Conservation (phyloP, 2,113 vertebrate genomes). For the Gambusia affinis region DNA sequence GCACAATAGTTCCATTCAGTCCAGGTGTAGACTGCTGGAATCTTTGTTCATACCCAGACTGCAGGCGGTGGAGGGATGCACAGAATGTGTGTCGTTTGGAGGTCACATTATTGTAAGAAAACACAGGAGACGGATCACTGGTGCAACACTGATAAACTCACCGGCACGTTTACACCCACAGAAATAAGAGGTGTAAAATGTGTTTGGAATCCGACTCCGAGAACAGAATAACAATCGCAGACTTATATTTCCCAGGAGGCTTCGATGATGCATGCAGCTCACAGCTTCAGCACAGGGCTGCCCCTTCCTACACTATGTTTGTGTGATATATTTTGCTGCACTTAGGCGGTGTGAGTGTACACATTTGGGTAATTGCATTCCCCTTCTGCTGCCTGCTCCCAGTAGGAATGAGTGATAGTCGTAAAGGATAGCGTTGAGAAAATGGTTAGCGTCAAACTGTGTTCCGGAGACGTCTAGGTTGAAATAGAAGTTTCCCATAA, state of each 20-base stretch:
- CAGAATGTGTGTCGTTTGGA: conserved; percentile 32
- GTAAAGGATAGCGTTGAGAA: conserved; percentile 48
- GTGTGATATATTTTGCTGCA: conserved; percentile 40
- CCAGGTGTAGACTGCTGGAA: not conserved
- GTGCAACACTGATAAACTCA: conserved; percentile 23
- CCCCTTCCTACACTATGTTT: conserved; percentile 19
- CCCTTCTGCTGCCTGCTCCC: conserved; percentile 44
- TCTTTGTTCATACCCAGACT: conserved; percentile 24
- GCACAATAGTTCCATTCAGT: not conserved
- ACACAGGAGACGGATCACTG: conserved; percentile 37
- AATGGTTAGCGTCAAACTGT: conserved; percentile 22
- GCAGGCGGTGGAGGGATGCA: not conserved
- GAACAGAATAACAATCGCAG: conserved; percentile 52
- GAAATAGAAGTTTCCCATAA: conserved; percentile 16
- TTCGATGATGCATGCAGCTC: conserved; percentile 44
- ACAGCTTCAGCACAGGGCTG: conserved; percentile 16
- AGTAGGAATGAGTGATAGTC: conserved; percentile 38
- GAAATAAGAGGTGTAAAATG: conserved; percentile 25
- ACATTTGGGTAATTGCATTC: conserved; percentile 59
- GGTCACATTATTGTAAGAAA: conserved; percentile 39
- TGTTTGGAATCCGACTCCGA: conserved; percentile 15
- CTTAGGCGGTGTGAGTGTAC: conserved; percentile 28
- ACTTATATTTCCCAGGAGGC: conserved; percentile 36
- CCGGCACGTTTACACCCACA: conserved; percentile 33
- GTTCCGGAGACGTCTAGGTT: not conserved